Evolutionary conservation across 2,113 vertebrate genomes (phyloP), one percentile per base, ranked within the genome.

Genomic region (Elachura formosa): DNA sequence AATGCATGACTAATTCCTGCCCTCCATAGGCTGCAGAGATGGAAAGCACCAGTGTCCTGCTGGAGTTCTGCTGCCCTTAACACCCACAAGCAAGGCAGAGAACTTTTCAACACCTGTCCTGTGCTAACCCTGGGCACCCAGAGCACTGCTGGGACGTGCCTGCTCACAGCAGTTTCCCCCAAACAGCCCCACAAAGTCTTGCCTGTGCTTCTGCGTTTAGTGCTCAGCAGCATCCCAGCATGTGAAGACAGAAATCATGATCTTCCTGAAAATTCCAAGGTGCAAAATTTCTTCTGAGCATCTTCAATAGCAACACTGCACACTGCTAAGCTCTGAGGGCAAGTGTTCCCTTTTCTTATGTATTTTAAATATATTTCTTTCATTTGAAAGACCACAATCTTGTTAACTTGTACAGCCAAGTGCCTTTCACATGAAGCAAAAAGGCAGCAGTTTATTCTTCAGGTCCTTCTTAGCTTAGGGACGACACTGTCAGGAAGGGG

Each of bases 181-280:
- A 24, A 22, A 58, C 20, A 51, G 55, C 45, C 68, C 77, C 56
- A 21, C 8, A 12, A 52, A 2, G 4, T 24, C 52, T 14, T 12
- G 26, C 14, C 72, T 17, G 20, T 28, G 21, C 43, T 76, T 62
- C 63, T 73, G 28, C 17, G 3, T 33, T 76, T 23, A 51, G 34
- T 14, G 18, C 58, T 49, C 23, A 45, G 46, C 28, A 41, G 51
- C 59, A 45, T 8, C 18, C 28, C 69, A 58, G 36, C 24, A 22
- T 0, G 0, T 5, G 33, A 69, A 41, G 33, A 54, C 31, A 59
- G 21, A 73, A 67, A 73, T 29, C 2, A 21, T 2, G 2, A 33
- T 31, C 64, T 71, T 29, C n/a, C 49, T 29, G 33, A 61, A 77
- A 80, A 62, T 14, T 41, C 33, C 31, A 33, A 21, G 3, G 33